A percentile compares a stretch with the other conserved stretches of the same genome.
Conservation (phyloP, 2,113 vertebrate species). For the Cyprinodon tularosa region DNA sequence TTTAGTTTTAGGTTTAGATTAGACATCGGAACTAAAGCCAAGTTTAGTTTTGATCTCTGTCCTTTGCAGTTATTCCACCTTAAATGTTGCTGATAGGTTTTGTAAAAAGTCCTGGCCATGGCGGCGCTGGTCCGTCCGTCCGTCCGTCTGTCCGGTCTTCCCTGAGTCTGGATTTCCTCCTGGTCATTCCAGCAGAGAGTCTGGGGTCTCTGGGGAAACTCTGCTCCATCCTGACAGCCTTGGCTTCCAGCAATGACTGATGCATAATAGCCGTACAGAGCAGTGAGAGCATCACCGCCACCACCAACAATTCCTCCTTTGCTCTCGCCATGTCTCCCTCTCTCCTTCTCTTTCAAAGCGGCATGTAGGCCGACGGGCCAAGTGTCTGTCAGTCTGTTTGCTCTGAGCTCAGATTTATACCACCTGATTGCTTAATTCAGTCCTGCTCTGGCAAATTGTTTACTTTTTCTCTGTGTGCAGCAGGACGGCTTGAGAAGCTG, state of each 20-base stretch:
- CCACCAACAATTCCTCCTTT: conserved; percentile 48
- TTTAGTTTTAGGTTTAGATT: not conserved
- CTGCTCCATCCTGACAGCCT: conserved; percentile 73
- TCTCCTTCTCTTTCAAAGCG: conserved; percentile 26
- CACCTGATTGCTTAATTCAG: conserved; percentile 53
- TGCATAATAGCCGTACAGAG: conserved; percentile 81
- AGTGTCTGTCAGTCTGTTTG: conserved; percentile 58
- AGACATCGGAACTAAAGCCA: not conserved
- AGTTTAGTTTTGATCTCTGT: not conserved
- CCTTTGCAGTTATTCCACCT: not conserved
- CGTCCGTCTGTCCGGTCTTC: conserved; percentile 42
- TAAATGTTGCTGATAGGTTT: not conserved
- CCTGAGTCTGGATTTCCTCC: conserved; percentile 46
- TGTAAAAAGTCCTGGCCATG: conserved; percentile 3
- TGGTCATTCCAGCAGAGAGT: conserved; percentile 84
- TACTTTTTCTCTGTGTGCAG: not conserved
- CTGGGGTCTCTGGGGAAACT: conserved; percentile 86
- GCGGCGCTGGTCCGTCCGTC: conserved; percentile 27
- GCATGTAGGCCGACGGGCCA: conserved; percentile 27
- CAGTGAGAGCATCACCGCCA: conserved; percentile 61
- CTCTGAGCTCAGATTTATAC: conserved; percentile 48
- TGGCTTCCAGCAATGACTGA: conserved; percentile 80
- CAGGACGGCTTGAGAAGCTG: not conserved
- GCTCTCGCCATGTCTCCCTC: conserved; percentile 16
- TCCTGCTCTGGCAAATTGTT: conserved; percentile 25